Evolutionary conservation across 1,140 invertebrate species (phyloP).

Genomic region (Drosophila cardini): DNA sequence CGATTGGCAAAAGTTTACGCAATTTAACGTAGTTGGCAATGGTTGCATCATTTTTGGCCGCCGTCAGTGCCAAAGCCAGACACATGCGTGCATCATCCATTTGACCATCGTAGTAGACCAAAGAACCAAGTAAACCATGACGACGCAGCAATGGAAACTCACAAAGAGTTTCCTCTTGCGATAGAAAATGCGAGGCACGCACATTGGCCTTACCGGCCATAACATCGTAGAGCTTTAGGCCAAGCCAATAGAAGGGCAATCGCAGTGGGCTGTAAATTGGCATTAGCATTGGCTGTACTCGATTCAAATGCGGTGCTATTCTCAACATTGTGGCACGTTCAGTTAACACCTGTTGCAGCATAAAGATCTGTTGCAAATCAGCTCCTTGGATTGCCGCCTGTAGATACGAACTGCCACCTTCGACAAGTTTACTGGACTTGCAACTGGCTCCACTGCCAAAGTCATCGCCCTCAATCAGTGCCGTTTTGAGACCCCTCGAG

Average conservation of each 20-base stretch:
- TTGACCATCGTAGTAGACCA: constrained; percentile 71
- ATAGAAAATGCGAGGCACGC: constrained; percentile 55
- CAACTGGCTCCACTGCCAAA: constrained; percentile 62
- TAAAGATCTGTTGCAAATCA: constrained; percentile 51
- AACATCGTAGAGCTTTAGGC: constrained; percentile 61
- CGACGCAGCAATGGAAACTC: constrained; percentile 60
- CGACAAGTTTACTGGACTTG: constrained; percentile 59
- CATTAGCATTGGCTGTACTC: constrained; percentile 71
- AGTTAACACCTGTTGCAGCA: constrained; percentile 53
- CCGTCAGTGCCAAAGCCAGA: constrained; percentile 57
- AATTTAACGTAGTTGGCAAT: constrained; percentile 54
- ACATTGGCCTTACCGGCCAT: constrained; percentile 57
- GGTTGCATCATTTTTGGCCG: constrained; percentile 51
- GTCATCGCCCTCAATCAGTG: constrained; percentile 57
- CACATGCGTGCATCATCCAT: constrained; percentile 70
- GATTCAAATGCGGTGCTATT: constrained; percentile 64
- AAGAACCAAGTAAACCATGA: constrained; percentile 45
- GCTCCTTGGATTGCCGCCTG: constrained; percentile 31
- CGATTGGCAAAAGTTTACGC: constrained; percentile 13
- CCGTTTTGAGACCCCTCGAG: constrained; percentile 61
- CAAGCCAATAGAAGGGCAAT: constrained; percentile 57
- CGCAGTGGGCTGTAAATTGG: constrained; percentile 53
- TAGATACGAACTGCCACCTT: constrained; percentile 53
- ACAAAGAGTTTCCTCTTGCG: constrained; percentile 33
- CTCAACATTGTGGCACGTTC: constrained; percentile 58